Evolutionary conservation across 2,888 invertebrate genomes (phyloP), one percentile per base, ranked within the genome.

Genomic region (Amphipyra berbera): DNA sequence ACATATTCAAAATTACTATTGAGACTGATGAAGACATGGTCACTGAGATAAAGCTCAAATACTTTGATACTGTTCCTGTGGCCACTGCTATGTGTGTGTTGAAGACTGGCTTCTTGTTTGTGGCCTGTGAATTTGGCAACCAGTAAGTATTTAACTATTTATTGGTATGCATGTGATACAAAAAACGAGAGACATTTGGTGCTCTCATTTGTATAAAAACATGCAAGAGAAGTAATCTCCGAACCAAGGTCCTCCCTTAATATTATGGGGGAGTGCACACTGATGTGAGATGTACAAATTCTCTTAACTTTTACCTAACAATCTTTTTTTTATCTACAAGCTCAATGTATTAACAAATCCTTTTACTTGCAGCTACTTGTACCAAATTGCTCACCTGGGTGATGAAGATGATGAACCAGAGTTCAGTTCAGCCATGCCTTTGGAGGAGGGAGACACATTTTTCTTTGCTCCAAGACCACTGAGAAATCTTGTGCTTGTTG

Each of bases 321-420:
- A 37, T 37, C 10, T 37, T 37, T 1, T 30, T 30, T 30, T 30
- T 30, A 6, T 30, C 6, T 12, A 37, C 6, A 37, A 7, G 37
- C 4, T 1, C n/a, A 3, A 7, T 1, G 7, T 41, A 41, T 8
- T 66, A 38, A 47, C 9, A 46, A 13, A n/a, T 35, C 1, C 30
- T 56, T 7, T 6, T 50, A 15, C 1, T 90, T 96, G 6, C 89
- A 99, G 99, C 89, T 99, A 98, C 86, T 92, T 99, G 14, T 99
- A 99, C 88, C 99, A 99, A 96, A 99, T 99, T 87, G 99, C 99
- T n/a, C 99, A 99, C 93, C 95, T 99, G 81, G 99, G 99, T 42
- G 99, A 99, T 92, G 99, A 99, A 86, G 99, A 99, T 88, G 99
- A 99, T 89, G 99, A 99, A 86, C 98, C 99, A 0, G 99, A 99